Base-by-base conservation (phyloP, 2,797 vertebrate species). In the Gallirallus australis region DNA sequence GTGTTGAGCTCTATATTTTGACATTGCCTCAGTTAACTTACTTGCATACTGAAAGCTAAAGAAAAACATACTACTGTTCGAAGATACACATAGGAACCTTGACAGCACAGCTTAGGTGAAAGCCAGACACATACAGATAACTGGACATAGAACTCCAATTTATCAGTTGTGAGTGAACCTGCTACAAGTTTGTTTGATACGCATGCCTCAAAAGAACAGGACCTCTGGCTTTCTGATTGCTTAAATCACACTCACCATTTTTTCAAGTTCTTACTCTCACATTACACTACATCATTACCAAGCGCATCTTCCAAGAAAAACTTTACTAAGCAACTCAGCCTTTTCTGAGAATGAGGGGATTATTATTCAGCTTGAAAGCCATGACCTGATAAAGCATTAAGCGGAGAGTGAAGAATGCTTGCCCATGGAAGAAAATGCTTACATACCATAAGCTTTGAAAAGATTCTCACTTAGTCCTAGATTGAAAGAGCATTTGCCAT, bases 261-360 rank as follows among this genome's bases (percentile, higher is more conserved):
- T 82, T 90, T 66, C 33, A 88, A 92, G 35, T 77, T 52, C 35
- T 94, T 72, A 40, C 17, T 94, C 77, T 90, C 70, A 15, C 66
- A 76, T 97, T 95, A 86, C 77, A 94, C 82, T 83, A 63, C 59
- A 91, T 83, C 45, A 68, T 52, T 75, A 86, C 54, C 30, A 92
- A 39, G 4, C 30, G 76, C 12, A 39, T 66, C 37, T 89, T 94
- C 88, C 82, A 97, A 94, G 70, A 90, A 89, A 86, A 94, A 53
- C 40, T 86, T 86, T 27, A 86, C 20, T 33, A 72, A 78, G 72
- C 57, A 91, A 75, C 40, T 90, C 37, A 83, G 52, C 11, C 7
- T 84, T 59, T 72, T 65, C 70, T 82, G 56, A 86, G 90, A 86
- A 84, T 0, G 2, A 83, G 10, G 11, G 8, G 3, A 4, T 20